Percentiles rank a stretch among this genome's conserved stretches.
Conservation (phyloP, 1,140 invertebrate genomes). For the Drosophila ohnishii region DNA sequence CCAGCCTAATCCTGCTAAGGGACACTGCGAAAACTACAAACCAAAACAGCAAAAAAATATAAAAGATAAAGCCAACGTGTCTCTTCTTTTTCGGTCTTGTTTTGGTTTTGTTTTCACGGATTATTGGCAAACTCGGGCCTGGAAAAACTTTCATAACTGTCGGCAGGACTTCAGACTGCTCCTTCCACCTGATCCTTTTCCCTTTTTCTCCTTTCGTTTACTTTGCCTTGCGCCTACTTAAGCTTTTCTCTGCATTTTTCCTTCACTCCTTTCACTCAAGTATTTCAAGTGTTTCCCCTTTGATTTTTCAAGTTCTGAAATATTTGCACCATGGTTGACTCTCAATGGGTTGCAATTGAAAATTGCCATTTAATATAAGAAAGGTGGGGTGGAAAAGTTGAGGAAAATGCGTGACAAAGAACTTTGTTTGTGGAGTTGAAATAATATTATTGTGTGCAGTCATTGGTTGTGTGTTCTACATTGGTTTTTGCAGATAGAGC, state of each 20-base stretch:
- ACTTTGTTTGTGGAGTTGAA: not conserved
- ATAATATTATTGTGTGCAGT: conserved; percentile 54
- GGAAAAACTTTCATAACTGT: conserved; percentile 73
- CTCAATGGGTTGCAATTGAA: conserved; percentile 50
- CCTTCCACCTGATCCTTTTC: conserved; percentile 30
- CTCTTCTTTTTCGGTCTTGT: conserved; percentile 36
- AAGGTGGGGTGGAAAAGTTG: conserved; percentile 3
- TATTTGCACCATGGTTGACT: conserved; percentile 36
- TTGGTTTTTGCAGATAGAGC: not conserved
- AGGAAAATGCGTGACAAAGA: not conserved
- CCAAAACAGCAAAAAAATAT: conserved; percentile 28
- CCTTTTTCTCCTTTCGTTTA: conserved; percentile 6
- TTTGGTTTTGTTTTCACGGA: conserved; percentile 74
- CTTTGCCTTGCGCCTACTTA: conserved; percentile 56
- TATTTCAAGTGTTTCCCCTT: conserved; percentile 60
- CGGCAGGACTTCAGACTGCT: conserved; percentile 20
- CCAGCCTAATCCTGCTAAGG: conserved; percentile 59
- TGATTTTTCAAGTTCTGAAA: conserved; percentile 44
- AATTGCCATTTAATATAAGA: conserved; percentile 39
- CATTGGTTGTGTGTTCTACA: not conserved
- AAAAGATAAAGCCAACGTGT: conserved; percentile 14
- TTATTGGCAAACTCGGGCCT: conserved; percentile 67
- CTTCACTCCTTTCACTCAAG: conserved; percentile 40
- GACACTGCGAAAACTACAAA: conserved; percentile 49
- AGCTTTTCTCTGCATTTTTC: conserved; percentile 52